Evolutionary conservation across 2,888 invertebrate species (phyloP).

Genomic region (Meiosimyza decipiens): DNA sequence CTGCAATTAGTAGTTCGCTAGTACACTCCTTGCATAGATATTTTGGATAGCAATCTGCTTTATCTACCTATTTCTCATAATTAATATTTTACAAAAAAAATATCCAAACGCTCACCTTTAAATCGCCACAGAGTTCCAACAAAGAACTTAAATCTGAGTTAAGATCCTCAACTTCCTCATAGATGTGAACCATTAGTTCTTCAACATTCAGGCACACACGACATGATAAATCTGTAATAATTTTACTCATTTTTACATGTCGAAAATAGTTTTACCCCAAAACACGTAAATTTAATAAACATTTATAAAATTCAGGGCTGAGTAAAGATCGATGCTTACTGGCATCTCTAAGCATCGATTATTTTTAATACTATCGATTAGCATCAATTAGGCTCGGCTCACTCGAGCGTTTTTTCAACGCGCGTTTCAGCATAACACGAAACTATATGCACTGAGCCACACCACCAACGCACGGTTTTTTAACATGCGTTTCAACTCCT

Average conservation of each 20-base stretch:
- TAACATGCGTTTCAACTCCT: no score
- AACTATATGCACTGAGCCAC: no score
- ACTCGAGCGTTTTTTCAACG: no score
- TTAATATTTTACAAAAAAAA: background rate
- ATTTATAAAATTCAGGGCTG: no score
- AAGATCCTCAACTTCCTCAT: slow-evolving; percentile 59
- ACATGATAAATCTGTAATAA: slow-evolving; percentile 54
- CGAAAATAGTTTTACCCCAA: no score
- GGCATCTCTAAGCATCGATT: no score
- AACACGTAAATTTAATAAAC: no score
- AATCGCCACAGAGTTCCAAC: slow-evolving; percentile 55
- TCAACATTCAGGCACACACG: slow-evolving; percentile 60
- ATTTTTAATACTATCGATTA: no score
- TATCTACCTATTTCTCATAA: slow-evolving; percentile 50
- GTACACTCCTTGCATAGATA: slow-evolving; percentile 62
- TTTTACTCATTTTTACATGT: slow-evolving; percentile 42
- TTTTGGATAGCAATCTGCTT: slow-evolving; percentile 55
- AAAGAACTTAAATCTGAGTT: slow-evolving; percentile 55
- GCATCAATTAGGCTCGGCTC: no score
- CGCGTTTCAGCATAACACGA: no score
- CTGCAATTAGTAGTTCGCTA: slow-evolving; percentile 57
- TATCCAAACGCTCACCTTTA: slow-evolving; percentile 40
- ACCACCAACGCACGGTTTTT: no score
- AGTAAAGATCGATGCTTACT: no score
- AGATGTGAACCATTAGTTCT: slow-evolving; percentile 58